These are phyloP conservation scores for Ornithoptera priamus DNA, from an alignment of 2,888 invertebrate genomes.

Conservation along the genomic window DNA sequence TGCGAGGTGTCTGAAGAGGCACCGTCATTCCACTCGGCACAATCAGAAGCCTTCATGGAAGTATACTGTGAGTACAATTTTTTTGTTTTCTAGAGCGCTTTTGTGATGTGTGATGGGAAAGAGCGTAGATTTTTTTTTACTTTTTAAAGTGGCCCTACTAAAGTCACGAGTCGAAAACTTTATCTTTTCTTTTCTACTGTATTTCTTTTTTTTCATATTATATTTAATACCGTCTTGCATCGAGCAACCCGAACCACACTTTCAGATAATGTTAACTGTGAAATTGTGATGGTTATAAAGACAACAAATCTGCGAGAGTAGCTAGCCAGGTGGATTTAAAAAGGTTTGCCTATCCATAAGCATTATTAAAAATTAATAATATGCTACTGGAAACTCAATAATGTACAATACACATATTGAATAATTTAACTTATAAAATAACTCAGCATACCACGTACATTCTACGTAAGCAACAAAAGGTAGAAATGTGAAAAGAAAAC, in stretches of 20 bases:
- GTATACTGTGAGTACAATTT: conserved; percentile 82
- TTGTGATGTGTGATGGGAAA: conserved; percentile 16
- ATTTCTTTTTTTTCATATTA: neutral
- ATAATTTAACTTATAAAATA: neutral
- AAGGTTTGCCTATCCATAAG: no score
- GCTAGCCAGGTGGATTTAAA: no score
- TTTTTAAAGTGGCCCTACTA: conserved; percentile 2
- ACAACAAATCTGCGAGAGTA: no score
- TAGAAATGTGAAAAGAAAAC: conserved; percentile 1
- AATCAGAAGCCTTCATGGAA: conserved; percentile 85
- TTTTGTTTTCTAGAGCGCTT: conserved; percentile 3
- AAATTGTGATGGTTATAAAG: no score
- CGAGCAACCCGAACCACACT: neutral
- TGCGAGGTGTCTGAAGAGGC: conserved; percentile 90
- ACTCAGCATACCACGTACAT: neutral
- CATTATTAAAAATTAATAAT: neutral
- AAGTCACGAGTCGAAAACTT: conserved; percentile 8
- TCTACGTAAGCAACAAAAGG: neutral
- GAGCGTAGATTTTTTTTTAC: conserved; percentile 6
- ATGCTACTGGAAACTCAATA: neutral
- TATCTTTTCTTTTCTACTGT: neutral
- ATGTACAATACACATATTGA: neutral
- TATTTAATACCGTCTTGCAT: neutral
- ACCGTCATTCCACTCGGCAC: conserved; percentile 87
- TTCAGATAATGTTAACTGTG: no score